Percentiles rank a stretch among this genome's conserved stretches.
These are phyloP conservation scores for Orientallactaga sibirica DNA, from an alignment of 2,797 vertebrate species.

Conservation along the genomic window DNA sequence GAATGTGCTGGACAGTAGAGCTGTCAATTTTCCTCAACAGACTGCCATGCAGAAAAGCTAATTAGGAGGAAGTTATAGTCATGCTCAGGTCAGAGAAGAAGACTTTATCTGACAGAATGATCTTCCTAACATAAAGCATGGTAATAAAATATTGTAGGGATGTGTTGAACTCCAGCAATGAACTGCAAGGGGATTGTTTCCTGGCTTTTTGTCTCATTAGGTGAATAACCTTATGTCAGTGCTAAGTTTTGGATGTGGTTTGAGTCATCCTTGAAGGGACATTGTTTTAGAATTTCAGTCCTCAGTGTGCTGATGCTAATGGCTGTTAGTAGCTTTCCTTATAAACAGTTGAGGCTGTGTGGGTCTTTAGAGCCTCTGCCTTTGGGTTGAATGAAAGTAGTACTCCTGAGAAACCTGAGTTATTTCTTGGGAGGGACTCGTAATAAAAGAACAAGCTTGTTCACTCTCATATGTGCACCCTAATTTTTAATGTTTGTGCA, in stretches of 20 bases:
- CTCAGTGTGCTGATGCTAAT: neutral
- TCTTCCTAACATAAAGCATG: constrained; percentile 27
- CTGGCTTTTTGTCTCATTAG: neutral
- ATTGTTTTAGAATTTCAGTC: neutral
- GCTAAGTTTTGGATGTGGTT: neutral
- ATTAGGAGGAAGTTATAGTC: neutral
- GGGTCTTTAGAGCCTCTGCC: neutral
- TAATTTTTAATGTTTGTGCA: too few species aligned
- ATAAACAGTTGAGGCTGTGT: too few species aligned
- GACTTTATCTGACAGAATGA: neutral
- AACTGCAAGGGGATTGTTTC: neutral
- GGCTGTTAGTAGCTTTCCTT: neutral
- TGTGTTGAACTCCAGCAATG: neutral
- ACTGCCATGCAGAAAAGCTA: neutral
- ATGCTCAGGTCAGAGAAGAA: neutral
- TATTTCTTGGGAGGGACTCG: neutral
- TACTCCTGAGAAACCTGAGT: neutral
- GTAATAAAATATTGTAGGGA: neutral
- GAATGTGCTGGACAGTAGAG: neutral
- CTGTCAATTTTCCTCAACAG: neutral
- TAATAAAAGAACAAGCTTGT: neutral
- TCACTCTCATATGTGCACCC: neutral
- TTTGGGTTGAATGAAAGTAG: neutral
- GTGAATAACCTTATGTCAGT: neutral
- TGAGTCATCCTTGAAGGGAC: neutral